Percentiles rank a stretch among this genome's conserved stretches.
Conservation (phyloP, 2,113 vertebrate species). For the Puffinus mauretanicus region DNA sequence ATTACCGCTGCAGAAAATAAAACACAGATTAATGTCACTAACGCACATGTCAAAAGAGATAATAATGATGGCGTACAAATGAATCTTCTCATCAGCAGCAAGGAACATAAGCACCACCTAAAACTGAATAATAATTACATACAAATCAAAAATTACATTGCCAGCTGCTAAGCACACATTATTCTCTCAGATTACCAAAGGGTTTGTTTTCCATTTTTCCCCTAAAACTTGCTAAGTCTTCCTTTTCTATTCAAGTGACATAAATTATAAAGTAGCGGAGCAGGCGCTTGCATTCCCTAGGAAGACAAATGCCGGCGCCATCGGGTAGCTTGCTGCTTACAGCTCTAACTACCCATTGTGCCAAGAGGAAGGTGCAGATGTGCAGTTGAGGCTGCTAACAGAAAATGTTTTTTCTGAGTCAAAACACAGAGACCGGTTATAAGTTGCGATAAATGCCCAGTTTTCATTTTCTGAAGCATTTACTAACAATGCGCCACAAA, state of each 20-base stretch:
- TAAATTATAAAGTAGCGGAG: slow-evolving; percentile 70
- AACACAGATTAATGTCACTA: slow-evolving; percentile 76
- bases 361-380: slow-evolving; percentile 49
- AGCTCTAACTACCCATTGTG: not conserved
- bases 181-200: slow-evolving; percentile 62
- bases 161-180: slow-evolving; percentile 72
- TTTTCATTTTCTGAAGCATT: not conserved
- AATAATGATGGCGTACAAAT: slow-evolving; percentile 74
- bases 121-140: slow-evolving; percentile 74
- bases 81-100: slow-evolving; percentile 71
- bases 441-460: not conserved
- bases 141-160: slow-evolving; percentile 71
- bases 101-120: slow-evolving; percentile 67
- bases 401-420: not conserved
- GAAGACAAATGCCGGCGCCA: slow-evolving; percentile 40
- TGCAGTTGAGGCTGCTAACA: not conserved
- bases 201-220: slow-evolving; percentile 70
- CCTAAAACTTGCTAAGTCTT: slow-evolving; percentile 68
- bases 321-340: not conserved
- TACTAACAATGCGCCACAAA: not conserved
- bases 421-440: not conserved
- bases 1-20: slow-evolving; percentile 76
- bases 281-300: slow-evolving; percentile 26
- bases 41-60: slow-evolving; percentile 68
- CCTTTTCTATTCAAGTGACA: slow-evolving; percentile 69